phyloP scores from a whole-genome alignment of 2,888 invertebrate species.

The Selenia dentaria region DNA sequence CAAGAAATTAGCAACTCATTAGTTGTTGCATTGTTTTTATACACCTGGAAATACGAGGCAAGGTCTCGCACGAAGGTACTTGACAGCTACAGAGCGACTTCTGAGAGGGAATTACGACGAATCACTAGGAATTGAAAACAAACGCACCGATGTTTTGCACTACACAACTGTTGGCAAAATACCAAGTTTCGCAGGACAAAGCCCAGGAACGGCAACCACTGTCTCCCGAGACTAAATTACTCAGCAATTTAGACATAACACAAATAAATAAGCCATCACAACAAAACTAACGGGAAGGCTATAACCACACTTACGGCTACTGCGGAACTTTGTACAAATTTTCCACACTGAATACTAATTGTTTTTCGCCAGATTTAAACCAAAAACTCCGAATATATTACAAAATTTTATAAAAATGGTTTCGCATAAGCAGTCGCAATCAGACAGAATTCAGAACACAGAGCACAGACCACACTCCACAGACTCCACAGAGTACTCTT shows the following conservation, averaged over 20 bases:
- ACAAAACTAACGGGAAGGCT: background rate
- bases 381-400: background rate
- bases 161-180: constrained; percentile 38
- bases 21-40: background rate
- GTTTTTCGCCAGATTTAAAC: background rate
- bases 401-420: background rate
- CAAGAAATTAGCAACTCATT: background rate
- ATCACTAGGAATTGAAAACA: background rate
- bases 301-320: background rate
- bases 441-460: too few species aligned
- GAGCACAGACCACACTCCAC: too few species aligned
- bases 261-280: constrained; percentile 40
- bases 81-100: background rate
- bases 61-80: background rate
- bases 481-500: too few species aligned
- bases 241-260: constrained; percentile 54
- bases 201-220: constrained; percentile 17
- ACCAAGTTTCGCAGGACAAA: constrained; percentile 37
- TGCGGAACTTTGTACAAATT: background rate
- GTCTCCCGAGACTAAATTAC: constrained; percentile 45
- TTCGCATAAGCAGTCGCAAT: background rate
- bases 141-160: constrained; percentile 9
- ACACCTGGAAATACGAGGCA: background rate
- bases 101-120: background rate
- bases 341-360: background rate